A percentile compares a stretch with the other conserved stretches of the same genome.
Conservation (phyloP, 1,140 invertebrate genomes). For the Bemisia tabaci region DNA sequence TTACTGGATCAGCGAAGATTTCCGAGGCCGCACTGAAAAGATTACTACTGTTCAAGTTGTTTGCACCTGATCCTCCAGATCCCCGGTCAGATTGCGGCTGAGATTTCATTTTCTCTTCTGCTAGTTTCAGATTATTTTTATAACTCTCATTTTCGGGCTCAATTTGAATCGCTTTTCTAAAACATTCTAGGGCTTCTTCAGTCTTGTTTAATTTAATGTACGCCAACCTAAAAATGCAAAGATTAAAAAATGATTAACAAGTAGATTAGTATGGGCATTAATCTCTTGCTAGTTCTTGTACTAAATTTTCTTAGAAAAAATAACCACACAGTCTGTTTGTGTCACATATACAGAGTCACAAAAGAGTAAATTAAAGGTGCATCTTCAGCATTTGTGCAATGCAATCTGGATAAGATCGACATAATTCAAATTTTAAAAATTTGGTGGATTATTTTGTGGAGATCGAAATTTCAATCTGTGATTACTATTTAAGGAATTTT, state of each 20-base stretch:
- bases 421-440: too few relatives aligned
- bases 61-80: background rate
- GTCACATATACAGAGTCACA: too few relatives aligned
- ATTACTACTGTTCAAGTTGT: background rate
- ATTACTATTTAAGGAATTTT: too few relatives aligned
- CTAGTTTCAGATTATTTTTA: background rate
- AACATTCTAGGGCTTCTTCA: slow-evolving; percentile 3
- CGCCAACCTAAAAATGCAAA: background rate
- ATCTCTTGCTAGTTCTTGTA: too few relatives aligned
- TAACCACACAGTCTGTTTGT: too few relatives aligned
- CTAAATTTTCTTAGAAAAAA: too few relatives aligned
- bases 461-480: too few relatives aligned
- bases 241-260: slow-evolving; percentile 15
- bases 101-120: background rate
- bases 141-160: background rate
- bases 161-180: background rate
- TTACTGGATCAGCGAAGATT: background rate
- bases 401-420: too few relatives aligned
- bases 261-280: too few relatives aligned
- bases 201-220: background rate
- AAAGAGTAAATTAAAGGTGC: too few relatives aligned
- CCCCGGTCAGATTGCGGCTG: background rate
- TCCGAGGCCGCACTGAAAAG: background rate
- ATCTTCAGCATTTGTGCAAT: too few relatives aligned
- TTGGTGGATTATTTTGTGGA: too few relatives aligned